Evolutionary conservation across 2,888 invertebrate species (phyloP), one percentile per base, ranked within the genome.

Genomic region (Deilephila porcellus): DNA sequence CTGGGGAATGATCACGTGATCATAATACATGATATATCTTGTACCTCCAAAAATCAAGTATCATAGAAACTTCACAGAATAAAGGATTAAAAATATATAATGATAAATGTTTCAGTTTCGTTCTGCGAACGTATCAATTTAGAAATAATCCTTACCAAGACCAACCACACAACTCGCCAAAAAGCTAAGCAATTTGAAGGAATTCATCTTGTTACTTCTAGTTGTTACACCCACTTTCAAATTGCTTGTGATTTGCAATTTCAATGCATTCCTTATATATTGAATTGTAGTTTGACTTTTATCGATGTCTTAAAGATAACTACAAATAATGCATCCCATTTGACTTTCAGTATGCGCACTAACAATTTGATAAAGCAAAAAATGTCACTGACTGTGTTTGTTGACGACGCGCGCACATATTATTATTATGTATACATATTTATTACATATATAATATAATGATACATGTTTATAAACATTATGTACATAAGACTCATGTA

Each of bases 131-230:
- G n/a, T 32, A 56, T 14, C 1, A 53, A 53, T 45, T 45, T 45
- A 11, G 11, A 14, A 14, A 45, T 45, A 45, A 45, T 45, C 60
- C 32, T 64, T 37, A 64, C 64, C 64, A 20, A 7, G n/a, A n/a
- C 4, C 37, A 0, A 7, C 37, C 7, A 64, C 37, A 37, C 6
- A 64, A n/a, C 7, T n/a, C 11, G 37, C 20, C 6, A 64, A 37
- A 17, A 64, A 37, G n/a, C 34, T 11, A n/a, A 45, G 8, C 14
- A 62, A 4, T 37, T 19, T 64, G n/a, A 64, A n/a, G 17, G 32
- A 37, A 64, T 37, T 64, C 37, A 64, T 64, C 37, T 64, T 34
- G 45, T 64, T 37, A 3, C n/a, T 64, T 32, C 32, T 62, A 17
- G 29, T 29, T 62, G 25, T 29, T 5, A 17, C 56, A 56, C 56